Evolutionary conservation across 2,113 vertebrate genomes (phyloP), one percentile per base, ranked within the genome.

Genomic region (Halcyon senegalensis): DNA sequence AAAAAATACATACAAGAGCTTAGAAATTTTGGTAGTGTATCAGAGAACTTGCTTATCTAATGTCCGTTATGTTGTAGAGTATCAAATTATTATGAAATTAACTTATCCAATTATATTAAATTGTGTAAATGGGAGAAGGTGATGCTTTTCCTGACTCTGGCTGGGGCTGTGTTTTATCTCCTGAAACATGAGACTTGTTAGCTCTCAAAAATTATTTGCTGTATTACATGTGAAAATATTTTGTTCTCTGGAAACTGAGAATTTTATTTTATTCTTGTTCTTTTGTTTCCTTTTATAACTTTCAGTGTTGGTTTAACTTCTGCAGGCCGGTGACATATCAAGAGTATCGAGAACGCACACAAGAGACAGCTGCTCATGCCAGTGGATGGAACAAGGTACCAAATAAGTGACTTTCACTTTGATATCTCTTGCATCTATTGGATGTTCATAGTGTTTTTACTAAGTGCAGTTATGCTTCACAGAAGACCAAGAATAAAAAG

Each of bases 361-460:
- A 98, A 82, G 98, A 98, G 83, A 93, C 98, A 43, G 97, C 98
- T 16, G 89, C 88, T 84, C 98, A 98, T 92, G 97, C 98, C 94
- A 98, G 90, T 37, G 99, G 98, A 76, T 99, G 99, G 99, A 99
- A 95, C 95, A 99, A 99, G 98, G 99, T 99, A 98, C 93, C 82
- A 78, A 46, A 51, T 7, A 83, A 81, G 35, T 74, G 73, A 35
- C 21, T 60, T 93, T 50, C 86, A 39, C 37, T 90, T 94, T 46
- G 31, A 35, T 27, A 1, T 67, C 50, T 77, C 53, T 89, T 9
- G 0, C 37, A 50, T 56, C 69, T 63, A 16, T 35, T 85, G 88
- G 28, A 41, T 83, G 60, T 56, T 43, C 20, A 1, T 4, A 1
- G 18, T 64, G 20, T 16, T 75, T 89, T 46, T 62, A 4, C 56